phyloP scores from a whole-genome alignment of 2,888 invertebrate species.

The Nephrotoma flavescens region DNA sequence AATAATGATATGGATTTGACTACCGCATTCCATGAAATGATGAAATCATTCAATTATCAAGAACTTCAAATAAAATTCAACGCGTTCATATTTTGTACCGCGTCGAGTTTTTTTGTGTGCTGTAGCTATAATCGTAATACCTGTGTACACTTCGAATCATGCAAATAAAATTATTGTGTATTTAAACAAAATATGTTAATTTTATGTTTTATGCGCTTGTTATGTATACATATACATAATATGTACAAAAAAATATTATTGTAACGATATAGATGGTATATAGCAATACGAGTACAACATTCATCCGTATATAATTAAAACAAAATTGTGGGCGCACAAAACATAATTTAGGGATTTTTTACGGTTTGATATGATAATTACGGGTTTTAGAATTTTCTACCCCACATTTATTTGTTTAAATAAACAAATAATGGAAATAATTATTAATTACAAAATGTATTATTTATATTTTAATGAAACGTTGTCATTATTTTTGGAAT shows the following conservation, averaged over 20 bases:
- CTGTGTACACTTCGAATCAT: not conserved
- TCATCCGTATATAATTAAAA: not conserved
- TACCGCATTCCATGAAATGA: not conserved
- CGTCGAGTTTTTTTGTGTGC: not conserved
- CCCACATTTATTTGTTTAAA: not conserved
- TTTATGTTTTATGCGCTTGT: not conserved
- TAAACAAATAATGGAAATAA: not conserved
- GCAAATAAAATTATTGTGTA: not conserved
- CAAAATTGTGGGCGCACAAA: not conserved
- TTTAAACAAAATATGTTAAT: not conserved
- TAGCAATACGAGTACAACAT: too few relatives aligned
- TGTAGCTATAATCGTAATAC: not conserved
- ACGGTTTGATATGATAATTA: not conserved
- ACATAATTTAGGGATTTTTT: not conserved
- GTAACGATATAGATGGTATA: too few relatives aligned
- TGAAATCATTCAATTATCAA: not conserved
- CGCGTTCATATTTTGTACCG: not conserved
- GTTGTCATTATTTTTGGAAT: not conserved
- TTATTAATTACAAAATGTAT: not conserved
- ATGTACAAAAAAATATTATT: not conserved
- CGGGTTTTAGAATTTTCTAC: not conserved
- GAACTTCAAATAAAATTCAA: not conserved
- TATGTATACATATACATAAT: not conserved
- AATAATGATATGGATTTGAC: not conserved
- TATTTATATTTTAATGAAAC: not conserved